phyloP scores from a whole-genome alignment of 2,797 vertebrate genomes.

The Coreius guichenoti region DNA sequence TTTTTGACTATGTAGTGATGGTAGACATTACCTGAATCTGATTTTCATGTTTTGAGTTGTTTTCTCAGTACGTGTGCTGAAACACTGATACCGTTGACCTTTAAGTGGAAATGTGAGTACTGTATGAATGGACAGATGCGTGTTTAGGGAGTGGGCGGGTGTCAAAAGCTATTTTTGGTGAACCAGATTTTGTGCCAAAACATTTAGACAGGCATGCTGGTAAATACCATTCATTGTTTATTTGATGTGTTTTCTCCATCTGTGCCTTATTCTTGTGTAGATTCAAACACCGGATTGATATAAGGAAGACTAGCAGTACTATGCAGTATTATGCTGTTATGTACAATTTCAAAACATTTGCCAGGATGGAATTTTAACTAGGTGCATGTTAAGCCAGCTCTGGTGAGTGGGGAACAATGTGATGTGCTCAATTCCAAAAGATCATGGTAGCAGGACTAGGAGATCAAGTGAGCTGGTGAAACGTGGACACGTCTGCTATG shows the following conservation, averaged over 20 bases:
- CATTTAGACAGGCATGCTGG: slow-evolving; percentile 47
- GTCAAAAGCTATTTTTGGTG: slow-evolving; percentile 44
- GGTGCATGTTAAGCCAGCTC: slow-evolving; percentile 21
- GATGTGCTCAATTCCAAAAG: slow-evolving; percentile 18
- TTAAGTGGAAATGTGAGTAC: slow-evolving; percentile 56
- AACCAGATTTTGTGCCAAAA: slow-evolving; percentile 74
- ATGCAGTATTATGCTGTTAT: slow-evolving; percentile 70
- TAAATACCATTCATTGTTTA: slow-evolving; percentile 49
- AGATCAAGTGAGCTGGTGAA: slow-evolving; percentile 4
- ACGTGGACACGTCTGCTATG: neutral
- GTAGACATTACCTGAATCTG: slow-evolving; percentile 39
- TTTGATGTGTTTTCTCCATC: slow-evolving; percentile 64
- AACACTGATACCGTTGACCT: slow-evolving; percentile 49
- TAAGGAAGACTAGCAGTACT: slow-evolving; percentile 62
- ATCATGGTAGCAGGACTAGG: neutral
- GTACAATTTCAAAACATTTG: slow-evolving; percentile 55
- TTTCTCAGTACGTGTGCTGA: slow-evolving; percentile 35
- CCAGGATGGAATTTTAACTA: slow-evolving; percentile 42
- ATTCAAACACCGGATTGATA: slow-evolving; percentile 66
- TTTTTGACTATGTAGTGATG: slow-evolving; percentile 50
- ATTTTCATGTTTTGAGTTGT: slow-evolving; percentile 43
- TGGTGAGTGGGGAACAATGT: slow-evolving; percentile 25
- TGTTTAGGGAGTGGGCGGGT: slow-evolving; percentile 5
- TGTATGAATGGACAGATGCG: slow-evolving; percentile 42
- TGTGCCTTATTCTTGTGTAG: slow-evolving; percentile 81